phyloP scores from a whole-genome alignment of 2,113 vertebrate species.

The Sardina pilchardus region DNA sequence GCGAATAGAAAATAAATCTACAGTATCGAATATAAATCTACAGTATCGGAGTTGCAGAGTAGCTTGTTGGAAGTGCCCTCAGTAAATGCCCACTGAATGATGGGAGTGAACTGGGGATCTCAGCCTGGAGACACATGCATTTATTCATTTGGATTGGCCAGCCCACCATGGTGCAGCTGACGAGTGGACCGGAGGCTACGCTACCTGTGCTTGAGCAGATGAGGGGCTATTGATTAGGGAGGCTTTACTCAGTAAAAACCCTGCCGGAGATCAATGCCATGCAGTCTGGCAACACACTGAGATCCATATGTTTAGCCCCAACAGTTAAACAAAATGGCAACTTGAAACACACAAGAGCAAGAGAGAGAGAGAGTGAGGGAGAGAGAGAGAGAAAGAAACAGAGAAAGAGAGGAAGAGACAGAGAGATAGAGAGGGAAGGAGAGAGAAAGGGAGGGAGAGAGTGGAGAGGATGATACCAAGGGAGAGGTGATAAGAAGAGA shows the following conservation, averaged over 20 bases:
- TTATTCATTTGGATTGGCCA: neutral
- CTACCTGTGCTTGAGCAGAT: neutral
- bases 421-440: neutral
- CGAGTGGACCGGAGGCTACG: neutral
- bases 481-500: neutral
- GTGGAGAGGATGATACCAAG: too few species aligned
- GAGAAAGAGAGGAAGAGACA: neutral
- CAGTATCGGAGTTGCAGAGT: neutral
- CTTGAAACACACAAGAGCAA: neutral
- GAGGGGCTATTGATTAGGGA: neutral
- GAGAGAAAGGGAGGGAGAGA: neutral
- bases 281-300: neutral
- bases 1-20: neutral
- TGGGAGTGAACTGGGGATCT: neutral
- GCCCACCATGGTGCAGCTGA: neutral
- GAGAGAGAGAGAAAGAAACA: too few species aligned
- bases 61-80: neutral
- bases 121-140: neutral
- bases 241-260: neutral
- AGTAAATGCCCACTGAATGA: neutral
- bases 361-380: neutral
- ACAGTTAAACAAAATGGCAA: neutral
- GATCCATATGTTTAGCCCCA: neutral
- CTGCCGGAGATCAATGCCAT: neutral
- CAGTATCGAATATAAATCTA: neutral